A percentile compares a stretch with the other conserved stretches of the same genome.
Conservation (phyloP, 2,113 vertebrate genomes). For the Chaetodon auriga region DNA sequence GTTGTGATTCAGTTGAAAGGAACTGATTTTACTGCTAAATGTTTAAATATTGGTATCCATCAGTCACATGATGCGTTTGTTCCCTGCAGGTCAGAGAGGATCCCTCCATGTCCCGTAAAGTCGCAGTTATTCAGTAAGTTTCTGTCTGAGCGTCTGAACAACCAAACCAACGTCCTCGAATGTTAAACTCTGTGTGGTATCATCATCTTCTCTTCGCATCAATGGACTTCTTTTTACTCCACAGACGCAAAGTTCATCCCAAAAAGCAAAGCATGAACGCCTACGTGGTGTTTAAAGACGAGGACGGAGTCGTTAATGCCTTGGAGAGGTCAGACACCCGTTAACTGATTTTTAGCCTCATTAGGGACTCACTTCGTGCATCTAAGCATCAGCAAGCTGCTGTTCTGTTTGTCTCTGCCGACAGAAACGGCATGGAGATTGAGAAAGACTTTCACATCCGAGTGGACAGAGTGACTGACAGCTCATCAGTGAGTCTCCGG, state of each 20-base stretch:
- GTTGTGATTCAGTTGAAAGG: neutral
- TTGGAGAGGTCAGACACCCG: constrained; percentile 83
- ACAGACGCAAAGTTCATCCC: constrained; percentile 90
- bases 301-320: constrained; percentile 84
- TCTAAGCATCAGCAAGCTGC: fast-evolving
- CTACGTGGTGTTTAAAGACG: constrained; percentile 93
- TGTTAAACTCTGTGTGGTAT: neutral
- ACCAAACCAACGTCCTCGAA: neutral
- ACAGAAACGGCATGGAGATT: constrained; percentile 92
- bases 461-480: constrained; percentile 88
- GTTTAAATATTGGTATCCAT: too few relatives aligned
- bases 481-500: constrained; percentile 9
- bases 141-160: neutral
- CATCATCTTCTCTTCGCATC: neutral
- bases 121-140: constrained; percentile 93
- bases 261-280: constrained; percentile 91
- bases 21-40: neutral
- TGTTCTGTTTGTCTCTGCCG: neutral
- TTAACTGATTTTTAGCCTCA: too few relatives aligned
- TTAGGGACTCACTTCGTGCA: fast-evolving
- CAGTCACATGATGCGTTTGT: constrained; percentile 5
- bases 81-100: constrained; percentile 91
- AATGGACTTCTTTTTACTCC: neutral
- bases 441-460: constrained; percentile 89
- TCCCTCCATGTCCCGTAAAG: constrained; percentile 86